Base-by-base conservation (phyloP, 2,113 vertebrate genomes). In the Reinhardtius hippoglossoides region DNA sequence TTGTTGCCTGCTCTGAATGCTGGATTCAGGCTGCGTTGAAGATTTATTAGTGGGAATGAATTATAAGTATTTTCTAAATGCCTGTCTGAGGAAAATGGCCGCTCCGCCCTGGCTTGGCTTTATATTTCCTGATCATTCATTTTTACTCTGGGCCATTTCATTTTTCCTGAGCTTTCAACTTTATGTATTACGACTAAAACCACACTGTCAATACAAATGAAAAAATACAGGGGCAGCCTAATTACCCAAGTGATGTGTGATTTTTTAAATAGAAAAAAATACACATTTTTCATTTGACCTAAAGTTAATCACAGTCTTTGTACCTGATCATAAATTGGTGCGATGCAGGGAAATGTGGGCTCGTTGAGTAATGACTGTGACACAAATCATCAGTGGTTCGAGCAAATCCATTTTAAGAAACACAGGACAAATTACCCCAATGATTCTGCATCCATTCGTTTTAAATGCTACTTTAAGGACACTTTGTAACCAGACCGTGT, bases 401-500 rank as follows among this genome's bases (percentile, higher is more conserved):
- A 50, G 8, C 20, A 9, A 27, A 71, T 61, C 35, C 2, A 63
- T 76, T 63, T 31, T 31, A 31, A 67, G 23, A 73, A 24, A 67
- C 3, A 35, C 7, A 21, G 13, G 12, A 64, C 65, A 54, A 54
- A 40, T 27, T 7, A 18, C 16, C 46, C 66, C 9, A 50, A 67
- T 69, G 26, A 42, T 75, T 68, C n/a, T 60, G 27, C 20, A 70
- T 42, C 24, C 16, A 57, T 72, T 9, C 27, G 57, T 63, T 67
- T 75, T 60, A 81, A 75, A 72, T 65, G 46, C 77, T 67, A 27
- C 46, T 67, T 71, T 48, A 66, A 44, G 24, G 60, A 35, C 59
- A 73, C 55, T 76, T 76, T 57, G 46, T 50, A 16, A 50, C 46
- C 46, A 64, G 15, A 26, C 52, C 9, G 24, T 23, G 14, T 50